Conservation (phyloP, 2,797 vertebrate genomes). For the Heliangelus exortis region DNA sequence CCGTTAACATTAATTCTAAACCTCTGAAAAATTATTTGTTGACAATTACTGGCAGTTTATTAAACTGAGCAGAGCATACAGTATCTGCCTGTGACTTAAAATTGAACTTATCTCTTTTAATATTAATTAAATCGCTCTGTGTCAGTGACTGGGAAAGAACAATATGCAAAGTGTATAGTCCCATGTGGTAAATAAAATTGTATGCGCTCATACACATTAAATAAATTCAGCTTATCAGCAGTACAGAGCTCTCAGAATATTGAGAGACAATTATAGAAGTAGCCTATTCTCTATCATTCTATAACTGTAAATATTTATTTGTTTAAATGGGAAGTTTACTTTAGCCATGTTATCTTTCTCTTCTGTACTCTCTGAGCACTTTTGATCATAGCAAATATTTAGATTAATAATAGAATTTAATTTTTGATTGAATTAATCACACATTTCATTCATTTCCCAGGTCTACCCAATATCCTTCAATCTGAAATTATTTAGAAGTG, state of each 20-base stretch:
- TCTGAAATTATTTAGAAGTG: conserved; percentile 31
- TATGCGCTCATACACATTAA: background rate
- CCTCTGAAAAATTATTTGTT: conserved; percentile 22
- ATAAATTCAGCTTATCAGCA: conserved; percentile 10
- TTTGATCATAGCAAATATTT: conserved; percentile 37
- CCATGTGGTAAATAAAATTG: conserved; percentile 20
- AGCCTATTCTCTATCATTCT: background rate
- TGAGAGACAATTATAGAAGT: background rate
- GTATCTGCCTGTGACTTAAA: conserved; percentile 16
- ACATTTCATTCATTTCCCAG: conserved; percentile 43
- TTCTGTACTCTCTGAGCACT: conserved; percentile 17
- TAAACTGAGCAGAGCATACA: background rate
- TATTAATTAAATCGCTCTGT: conserved; percentile 37
- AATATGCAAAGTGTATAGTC: background rate
- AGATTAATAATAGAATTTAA: conserved; percentile 15
- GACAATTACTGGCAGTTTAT: conserved; percentile 23
- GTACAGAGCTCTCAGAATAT: background rate
- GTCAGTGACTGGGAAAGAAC: background rate
- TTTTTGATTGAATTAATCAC: conserved; percentile 27
- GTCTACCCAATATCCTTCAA: conserved; percentile 26
- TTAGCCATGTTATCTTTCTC: background rate
- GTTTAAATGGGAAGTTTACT: conserved; percentile 23
- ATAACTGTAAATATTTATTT: conserved; percentile 14
- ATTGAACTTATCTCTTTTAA: conserved; percentile 16
- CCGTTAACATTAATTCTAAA: background rate